Percentiles rank a stretch among this genome's conserved stretches.
These are phyloP conservation scores for Pygoscelis antarcticus DNA, from an alignment of 2,113 vertebrate species.

Conservation along the genomic window DNA sequence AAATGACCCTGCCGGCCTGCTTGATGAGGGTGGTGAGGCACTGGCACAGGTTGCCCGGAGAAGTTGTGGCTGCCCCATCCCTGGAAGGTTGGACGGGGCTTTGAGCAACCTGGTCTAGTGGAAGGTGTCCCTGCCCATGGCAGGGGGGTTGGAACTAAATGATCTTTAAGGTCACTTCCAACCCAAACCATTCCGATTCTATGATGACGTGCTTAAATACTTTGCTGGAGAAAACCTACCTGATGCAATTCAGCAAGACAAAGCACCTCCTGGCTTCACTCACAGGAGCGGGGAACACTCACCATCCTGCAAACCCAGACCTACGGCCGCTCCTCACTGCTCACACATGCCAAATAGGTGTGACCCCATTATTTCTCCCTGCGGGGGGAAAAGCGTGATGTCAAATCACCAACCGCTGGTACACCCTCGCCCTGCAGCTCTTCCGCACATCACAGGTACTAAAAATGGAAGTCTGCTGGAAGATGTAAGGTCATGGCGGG, in stretches of 20 bases:
- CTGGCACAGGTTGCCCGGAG: too few species aligned
- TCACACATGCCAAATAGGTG: rapidly evolving
- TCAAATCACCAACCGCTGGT: rapidly evolving
- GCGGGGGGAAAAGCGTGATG: background rate
- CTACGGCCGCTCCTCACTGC: rapidly evolving
- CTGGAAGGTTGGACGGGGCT: too few species aligned
- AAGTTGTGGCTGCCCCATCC: too few species aligned
- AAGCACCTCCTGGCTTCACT: background rate
- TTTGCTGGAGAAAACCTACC: background rate
- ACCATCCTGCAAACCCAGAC: background rate
- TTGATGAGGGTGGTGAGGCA: too few species aligned
- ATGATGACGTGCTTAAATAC: rapidly evolving
- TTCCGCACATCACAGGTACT: rapidly evolving
- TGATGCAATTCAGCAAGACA: background rate
- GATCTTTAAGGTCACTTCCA: too few species aligned
- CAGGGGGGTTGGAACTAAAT: too few species aligned
- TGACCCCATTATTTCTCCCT: background rate
- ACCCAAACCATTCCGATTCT: too few species aligned
- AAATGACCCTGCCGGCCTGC: background rate
- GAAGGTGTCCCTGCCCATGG: too few species aligned
- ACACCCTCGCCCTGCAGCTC: background rate
- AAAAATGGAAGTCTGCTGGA: background rate
- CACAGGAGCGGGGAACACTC: rapidly evolving
- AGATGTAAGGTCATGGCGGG: rapidly evolving
- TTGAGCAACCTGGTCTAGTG: too few species aligned